phyloP scores from a whole-genome alignment of 2,113 vertebrate species.

The Gnathonemus longibarbis region DNA sequence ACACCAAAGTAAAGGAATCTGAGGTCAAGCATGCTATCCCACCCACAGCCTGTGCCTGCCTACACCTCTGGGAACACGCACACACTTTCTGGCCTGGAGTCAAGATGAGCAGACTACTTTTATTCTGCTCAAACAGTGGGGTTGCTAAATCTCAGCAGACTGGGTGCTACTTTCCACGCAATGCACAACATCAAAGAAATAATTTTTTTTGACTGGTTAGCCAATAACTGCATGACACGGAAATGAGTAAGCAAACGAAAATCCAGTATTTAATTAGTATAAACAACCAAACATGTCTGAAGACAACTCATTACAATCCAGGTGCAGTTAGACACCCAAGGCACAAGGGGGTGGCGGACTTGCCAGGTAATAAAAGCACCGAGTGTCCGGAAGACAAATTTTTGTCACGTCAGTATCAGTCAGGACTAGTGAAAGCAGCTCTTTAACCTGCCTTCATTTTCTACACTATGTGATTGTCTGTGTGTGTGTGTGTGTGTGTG shows the following conservation, averaged over 20 bases:
- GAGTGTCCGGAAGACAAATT: neutral
- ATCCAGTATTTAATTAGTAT: neutral
- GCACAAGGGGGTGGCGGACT: constrained; percentile 38
- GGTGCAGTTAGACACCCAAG: neutral
- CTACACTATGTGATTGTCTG: neutral
- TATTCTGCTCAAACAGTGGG: constrained; percentile 40
- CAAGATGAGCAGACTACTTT: constrained; percentile 39
- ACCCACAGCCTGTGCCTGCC: constrained; percentile 33
- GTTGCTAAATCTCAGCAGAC: neutral
- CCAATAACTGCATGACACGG: neutral
- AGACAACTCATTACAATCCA: neutral
- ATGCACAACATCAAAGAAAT: neutral
- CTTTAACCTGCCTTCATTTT: constrained; percentile 42
- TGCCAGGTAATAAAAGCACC: neutral
- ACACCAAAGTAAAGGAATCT: neutral
- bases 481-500: constrained; percentile 27
- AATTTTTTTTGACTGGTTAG: neutral
- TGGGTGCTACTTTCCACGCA: neutral
- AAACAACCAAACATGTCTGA: neutral
- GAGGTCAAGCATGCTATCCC: constrained; percentile 29
- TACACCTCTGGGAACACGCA: constrained; percentile 35
- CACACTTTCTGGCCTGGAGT: constrained; percentile 24
- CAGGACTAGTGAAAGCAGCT: constrained; percentile 58
- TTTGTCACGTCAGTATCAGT: constrained; percentile 52
- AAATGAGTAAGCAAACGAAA: neutral